phyloP scores from a whole-genome alignment of 2,797 vertebrate species.

The Linurgus olivaceus region DNA sequence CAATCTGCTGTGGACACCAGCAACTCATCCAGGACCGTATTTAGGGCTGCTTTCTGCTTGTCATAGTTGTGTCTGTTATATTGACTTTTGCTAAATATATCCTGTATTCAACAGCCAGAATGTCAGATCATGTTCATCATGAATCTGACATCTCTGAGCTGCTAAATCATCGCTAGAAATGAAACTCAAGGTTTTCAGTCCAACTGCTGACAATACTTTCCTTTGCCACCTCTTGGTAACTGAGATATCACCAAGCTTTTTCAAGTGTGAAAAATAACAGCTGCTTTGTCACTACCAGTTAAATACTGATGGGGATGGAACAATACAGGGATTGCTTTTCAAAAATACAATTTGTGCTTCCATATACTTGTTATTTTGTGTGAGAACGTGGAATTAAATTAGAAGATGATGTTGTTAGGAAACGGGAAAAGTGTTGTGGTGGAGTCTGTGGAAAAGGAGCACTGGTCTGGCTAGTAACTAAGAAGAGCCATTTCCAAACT shows the following conservation, averaged over 20 bases:
- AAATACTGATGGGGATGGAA: background rate
- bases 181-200: background rate
- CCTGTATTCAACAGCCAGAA: background rate
- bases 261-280: background rate
- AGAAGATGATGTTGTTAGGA: background rate
- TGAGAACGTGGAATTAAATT: background rate
- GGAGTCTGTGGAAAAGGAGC: background rate
- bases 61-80: background rate
- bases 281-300: conserved; percentile 1
- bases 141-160: background rate
- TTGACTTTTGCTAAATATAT: background rate
- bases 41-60: background rate
- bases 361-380: background rate
- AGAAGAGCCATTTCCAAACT: background rate
- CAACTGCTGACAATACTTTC: background rate
- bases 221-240: conserved; percentile 9
- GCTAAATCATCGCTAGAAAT: background rate
- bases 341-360: background rate
- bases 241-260: background rate
- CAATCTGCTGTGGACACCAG: background rate
- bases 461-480: background rate
- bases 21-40: background rate
- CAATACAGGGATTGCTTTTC: background rate
- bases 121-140: background rate
- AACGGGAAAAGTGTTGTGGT: background rate